A percentile compares a stretch with the other conserved stretches of the same genome.
Evolutionary conservation across 1,140 invertebrate genomes (phyloP).

Genomic region (Drosophila guanche): DNA sequence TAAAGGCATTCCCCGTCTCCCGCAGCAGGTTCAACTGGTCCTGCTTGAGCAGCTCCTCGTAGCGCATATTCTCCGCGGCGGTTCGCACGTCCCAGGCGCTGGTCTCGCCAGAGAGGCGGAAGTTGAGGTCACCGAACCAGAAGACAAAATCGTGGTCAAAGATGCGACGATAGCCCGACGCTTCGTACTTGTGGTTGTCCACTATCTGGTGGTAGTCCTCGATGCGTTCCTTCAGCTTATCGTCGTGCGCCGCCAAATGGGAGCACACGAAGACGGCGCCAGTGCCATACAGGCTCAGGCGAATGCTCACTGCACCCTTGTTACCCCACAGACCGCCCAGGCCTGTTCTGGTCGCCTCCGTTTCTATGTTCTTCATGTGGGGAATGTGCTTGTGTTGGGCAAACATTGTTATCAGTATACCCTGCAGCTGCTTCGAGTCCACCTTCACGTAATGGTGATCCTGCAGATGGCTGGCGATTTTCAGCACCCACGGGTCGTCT

Average conservation of each 20-base stretch:
- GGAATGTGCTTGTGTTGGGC: constrained; percentile 90
- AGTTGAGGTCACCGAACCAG: constrained; percentile 98
- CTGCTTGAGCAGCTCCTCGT: constrained; percentile 87
- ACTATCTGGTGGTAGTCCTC: constrained; percentile 94
- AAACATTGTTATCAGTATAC: constrained; percentile 91
- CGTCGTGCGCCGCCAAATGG: constrained; percentile 94
- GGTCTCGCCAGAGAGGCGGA: constrained; percentile 89
- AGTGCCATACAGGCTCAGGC: constrained; percentile 93
- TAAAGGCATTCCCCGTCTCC: constrained; percentile 90
- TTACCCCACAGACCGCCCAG: constrained; percentile 93
- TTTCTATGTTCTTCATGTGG: constrained; percentile 92
- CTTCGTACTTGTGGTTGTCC: constrained; percentile 88
- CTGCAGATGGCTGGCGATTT: constrained; percentile 84
- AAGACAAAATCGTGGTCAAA: constrained; percentile 97
- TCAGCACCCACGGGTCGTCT: constrained; percentile 92
- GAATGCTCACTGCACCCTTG: constrained; percentile 95
- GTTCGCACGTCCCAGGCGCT: constrained; percentile 89
- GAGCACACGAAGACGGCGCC: constrained; percentile 94
- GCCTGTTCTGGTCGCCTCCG: constrained; percentile 93
- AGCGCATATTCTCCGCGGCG: constrained; percentile 87
- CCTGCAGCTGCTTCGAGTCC: constrained; percentile 90
- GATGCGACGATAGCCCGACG: constrained; percentile 90
- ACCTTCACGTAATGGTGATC: constrained; percentile 90
- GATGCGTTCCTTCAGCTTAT: constrained; percentile 90
- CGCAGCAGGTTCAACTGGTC: constrained; percentile 90